phyloP scores from a whole-genome alignment of 1,140 invertebrate species.

The Condylostylus longicornis region DNA sequence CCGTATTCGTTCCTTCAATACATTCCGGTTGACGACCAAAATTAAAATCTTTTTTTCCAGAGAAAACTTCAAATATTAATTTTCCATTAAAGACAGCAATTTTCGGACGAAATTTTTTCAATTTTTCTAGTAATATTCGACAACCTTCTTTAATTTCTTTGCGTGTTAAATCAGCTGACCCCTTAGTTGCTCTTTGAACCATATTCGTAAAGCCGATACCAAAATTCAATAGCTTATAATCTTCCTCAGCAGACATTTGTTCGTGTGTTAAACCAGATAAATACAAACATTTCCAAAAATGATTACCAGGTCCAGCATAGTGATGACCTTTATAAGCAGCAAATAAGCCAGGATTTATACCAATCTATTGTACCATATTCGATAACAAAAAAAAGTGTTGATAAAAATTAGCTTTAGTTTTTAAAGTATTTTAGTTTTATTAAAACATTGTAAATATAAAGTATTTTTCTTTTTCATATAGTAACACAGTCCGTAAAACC shows the following conservation, averaged over 20 bases:
- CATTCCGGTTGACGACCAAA: conserved; percentile 89
- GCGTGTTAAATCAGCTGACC: conserved; percentile 85
- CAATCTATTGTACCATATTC: conserved; percentile 52
- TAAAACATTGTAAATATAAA: no score
- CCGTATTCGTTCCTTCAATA: conserved; percentile 84
- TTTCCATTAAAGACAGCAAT: conserved; percentile 98
- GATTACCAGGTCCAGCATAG: conserved; percentile 95
- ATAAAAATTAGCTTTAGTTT: no score
- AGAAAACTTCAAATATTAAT: conserved; percentile 94
- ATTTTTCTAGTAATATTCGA: conserved; percentile 76
- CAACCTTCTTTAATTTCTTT: conserved; percentile 96
- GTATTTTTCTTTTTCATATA: no score
- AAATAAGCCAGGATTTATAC: conserved; percentile 92
- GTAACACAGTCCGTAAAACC: no score
- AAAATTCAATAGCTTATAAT: conserved; percentile 79
- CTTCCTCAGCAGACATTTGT: conserved; percentile 90
- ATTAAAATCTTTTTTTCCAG: conserved; percentile 91
- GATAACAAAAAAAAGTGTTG: not conserved
- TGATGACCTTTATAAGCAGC: conserved; percentile 96
- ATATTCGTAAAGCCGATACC: conserved; percentile 98
- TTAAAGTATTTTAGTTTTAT: no score
- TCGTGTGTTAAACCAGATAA: conserved; percentile 85
- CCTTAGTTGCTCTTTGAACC: conserved; percentile 85
- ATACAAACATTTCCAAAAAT: conserved; percentile 98
- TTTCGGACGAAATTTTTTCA: conserved; percentile 85